Percentiles rank a stretch among this genome's conserved stretches.
These are phyloP conservation scores for Parapristionchus giblindavisi DNA, from an alignment of 2,888 invertebrate species.

Conservation along the genomic window DNA sequence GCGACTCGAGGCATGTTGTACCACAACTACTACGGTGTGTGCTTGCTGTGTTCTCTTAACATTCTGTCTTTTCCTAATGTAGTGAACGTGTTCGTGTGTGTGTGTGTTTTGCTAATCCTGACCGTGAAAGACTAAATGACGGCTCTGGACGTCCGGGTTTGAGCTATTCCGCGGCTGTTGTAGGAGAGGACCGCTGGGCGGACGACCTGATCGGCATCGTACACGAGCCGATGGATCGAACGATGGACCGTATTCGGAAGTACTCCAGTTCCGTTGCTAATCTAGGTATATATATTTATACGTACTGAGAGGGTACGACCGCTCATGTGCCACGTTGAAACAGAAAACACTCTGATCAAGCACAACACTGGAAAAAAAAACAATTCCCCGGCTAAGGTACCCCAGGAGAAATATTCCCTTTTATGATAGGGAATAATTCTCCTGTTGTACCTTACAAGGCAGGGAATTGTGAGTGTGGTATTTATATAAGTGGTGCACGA, in stretches of 20 bases:
- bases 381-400: too few relatives aligned
- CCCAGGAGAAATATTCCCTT: too few relatives aligned
- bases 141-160: neutral
- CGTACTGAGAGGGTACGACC: too few relatives aligned
- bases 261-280: conserved; percentile 66
- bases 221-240: conserved; percentile 68
- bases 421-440: too few relatives aligned
- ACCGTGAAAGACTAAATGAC: neutral
- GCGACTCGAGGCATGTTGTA: conserved; percentile 29
- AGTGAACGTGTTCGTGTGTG: neutral
- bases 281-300: conserved; percentile 63
- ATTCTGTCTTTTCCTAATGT: conserved; percentile 7
- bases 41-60: conserved; percentile 28
- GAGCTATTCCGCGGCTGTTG: neutral
- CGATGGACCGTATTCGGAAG: conserved; percentile 68
- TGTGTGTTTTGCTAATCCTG: neutral
- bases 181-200: conserved; percentile 62
- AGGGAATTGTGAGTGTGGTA: too few relatives aligned
- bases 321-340: too few relatives aligned
- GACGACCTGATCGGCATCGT: conserved; percentile 70
- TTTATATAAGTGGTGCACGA: too few relatives aligned
- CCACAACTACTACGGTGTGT: conserved; percentile 16
- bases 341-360: too few relatives aligned
- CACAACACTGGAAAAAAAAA: too few relatives aligned
- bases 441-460: too few relatives aligned